These are phyloP conservation scores for Philereme vetulata DNA, from an alignment of 2,888 invertebrate genomes.

Conservation along the genomic window DNA sequence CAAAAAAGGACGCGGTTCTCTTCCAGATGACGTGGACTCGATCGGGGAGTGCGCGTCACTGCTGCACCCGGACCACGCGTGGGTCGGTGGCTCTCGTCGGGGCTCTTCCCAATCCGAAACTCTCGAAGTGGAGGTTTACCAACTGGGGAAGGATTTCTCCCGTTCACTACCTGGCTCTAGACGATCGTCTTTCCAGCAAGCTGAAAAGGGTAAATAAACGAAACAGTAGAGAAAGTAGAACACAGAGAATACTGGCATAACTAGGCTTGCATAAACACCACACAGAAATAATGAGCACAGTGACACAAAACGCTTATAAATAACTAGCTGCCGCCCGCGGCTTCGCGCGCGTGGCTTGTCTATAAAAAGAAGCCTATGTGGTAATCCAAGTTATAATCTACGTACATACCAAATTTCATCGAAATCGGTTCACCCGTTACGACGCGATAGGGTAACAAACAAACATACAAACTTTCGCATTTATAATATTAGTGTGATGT, in stretches of 20 bases:
- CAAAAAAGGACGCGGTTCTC: conserved; percentile 31
- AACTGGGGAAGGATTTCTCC: conserved; percentile 93
- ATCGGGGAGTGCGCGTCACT: conserved; percentile 90
- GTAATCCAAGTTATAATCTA: too few species aligned
- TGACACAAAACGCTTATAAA: conserved; percentile 8
- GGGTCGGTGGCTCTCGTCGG: conserved; percentile 89
- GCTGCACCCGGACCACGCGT: conserved; percentile 94
- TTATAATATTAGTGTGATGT: too few species aligned
- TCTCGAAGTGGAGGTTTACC: conserved; percentile 92
- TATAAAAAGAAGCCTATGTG: too few species aligned
- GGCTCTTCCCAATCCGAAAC: conserved; percentile 96
- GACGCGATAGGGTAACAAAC: too few species aligned
- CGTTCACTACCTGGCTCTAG: conserved; percentile 93
- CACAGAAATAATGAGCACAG: neutral
- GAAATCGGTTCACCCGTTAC: too few species aligned
- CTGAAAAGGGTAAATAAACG: conserved; percentile 78
- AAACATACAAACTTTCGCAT: too few species aligned
- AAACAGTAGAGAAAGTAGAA: neutral
- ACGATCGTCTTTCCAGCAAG: conserved; percentile 92
- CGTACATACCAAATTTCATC: too few species aligned
- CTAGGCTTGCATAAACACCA: neutral
- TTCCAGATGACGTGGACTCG: conserved; percentile 87
- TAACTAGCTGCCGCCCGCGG: too few species aligned
- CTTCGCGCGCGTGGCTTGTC: too few species aligned
- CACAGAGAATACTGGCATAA: neutral